Evolutionary conservation across 2,797 vertebrate genomes (phyloP).

Genomic region (Percopsis omiscomaycus): DNA sequence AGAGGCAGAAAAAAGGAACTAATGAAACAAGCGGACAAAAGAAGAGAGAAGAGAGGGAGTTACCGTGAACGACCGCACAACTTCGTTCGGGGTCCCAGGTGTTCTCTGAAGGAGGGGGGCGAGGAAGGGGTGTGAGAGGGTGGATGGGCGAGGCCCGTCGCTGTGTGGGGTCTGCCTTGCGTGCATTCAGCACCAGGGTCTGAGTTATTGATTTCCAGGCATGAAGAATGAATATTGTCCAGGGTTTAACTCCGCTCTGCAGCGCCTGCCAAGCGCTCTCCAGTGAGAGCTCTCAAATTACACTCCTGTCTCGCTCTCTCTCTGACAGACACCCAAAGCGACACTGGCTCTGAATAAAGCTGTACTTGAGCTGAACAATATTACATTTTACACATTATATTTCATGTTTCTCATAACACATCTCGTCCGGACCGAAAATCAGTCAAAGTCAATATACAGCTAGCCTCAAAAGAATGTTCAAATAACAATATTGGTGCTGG

Average conservation of each 20-base stretch:
- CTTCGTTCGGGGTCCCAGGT: constrained; percentile 37
- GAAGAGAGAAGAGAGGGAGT: constrained; percentile 6
- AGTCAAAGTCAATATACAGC: background rate
- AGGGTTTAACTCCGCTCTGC: constrained; percentile 60
- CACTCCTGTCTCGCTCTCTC: constrained; percentile 20
- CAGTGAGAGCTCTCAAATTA: constrained; percentile 53
- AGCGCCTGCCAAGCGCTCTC: constrained; percentile 66
- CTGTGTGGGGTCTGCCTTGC: constrained; percentile 72
- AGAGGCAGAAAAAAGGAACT: background rate
- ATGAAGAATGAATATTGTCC: constrained; percentile 65
- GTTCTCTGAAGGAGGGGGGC: constrained; percentile 29
- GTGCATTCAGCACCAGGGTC: constrained; percentile 60
- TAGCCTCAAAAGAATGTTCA: background rate
- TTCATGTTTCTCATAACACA: too few species aligned
- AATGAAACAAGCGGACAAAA: background rate
- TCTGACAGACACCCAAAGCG: constrained; percentile 32
- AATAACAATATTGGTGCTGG: background rate
- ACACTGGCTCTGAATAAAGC: constrained; percentile 31
- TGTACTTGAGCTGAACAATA: constrained; percentile 13
- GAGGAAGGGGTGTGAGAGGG: constrained; percentile 27
- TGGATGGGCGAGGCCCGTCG: constrained; percentile 27
- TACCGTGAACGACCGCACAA: constrained; percentile 13
- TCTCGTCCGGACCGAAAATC: background rate
- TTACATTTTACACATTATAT: too few species aligned
- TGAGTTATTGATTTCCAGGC: constrained; percentile 76